Percentiles rank a stretch among this genome's conserved stretches.
Conservation (phyloP, 2,113 vertebrate genomes). For the Pimephales promelas region DNA sequence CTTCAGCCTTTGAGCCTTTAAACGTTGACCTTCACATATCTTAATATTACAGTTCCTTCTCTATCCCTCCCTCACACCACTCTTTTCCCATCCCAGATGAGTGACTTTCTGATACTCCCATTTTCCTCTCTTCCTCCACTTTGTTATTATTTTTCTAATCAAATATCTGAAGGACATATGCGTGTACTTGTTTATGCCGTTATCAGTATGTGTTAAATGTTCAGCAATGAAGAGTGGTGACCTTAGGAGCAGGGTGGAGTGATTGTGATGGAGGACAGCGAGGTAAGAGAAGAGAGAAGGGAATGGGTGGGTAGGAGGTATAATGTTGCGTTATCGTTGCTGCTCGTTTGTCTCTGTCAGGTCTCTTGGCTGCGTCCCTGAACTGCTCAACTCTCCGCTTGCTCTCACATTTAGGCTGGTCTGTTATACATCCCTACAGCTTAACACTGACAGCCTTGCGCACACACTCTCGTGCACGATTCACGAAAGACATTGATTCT, state of each 20-base stretch:
- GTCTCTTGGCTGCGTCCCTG: slow-evolving; percentile 28
- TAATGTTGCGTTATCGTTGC: slow-evolving; percentile 18
- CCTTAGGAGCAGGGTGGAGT: slow-evolving; percentile 14
- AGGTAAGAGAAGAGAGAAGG: background rate
- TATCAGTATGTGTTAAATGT: background rate
- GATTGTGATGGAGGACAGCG: slow-evolving; percentile 30
- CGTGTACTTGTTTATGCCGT: background rate
- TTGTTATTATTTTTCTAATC: background rate
- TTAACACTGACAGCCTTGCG: slow-evolving; percentile 44
- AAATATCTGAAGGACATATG: background rate
- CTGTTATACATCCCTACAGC: slow-evolving; percentile 64
- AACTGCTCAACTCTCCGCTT: slow-evolving; percentile 46
- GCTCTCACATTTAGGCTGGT: slow-evolving; percentile 59
- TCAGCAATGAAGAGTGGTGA: background rate
- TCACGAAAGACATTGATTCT: background rate
- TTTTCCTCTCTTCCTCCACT: background rate
- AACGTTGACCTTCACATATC: slow-evolving; percentile 8
- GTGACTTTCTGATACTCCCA: background rate
- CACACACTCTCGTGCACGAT: background rate
- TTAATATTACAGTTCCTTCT: background rate
- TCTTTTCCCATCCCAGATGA: background rate
- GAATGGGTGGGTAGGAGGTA: slow-evolving; percentile 10
- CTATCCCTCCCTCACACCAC: background rate
- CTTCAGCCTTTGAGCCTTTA: slow-evolving; percentile 9
- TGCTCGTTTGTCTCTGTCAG: slow-evolving; percentile 46